Conservation (phyloP, 2,888 invertebrate species). For the Strigamia crassipes region DNA sequence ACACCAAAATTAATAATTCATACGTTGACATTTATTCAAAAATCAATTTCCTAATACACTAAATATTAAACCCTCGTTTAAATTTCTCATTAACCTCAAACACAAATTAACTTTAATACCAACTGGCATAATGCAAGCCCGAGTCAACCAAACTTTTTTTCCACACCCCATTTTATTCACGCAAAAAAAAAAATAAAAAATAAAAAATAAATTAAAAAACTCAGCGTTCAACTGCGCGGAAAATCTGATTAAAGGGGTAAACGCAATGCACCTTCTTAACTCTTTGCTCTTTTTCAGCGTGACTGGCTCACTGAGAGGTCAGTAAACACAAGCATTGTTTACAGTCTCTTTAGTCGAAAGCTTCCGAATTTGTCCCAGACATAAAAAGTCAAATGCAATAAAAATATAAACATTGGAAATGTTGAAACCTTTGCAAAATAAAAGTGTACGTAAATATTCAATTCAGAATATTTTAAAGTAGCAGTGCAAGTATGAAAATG, state of each 20-base stretch:
- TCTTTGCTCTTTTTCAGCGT: constrained; percentile 9
- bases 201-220: not conserved
- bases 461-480: not conserved
- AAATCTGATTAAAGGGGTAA: constrained; percentile 14
- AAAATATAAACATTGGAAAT: not conserved
- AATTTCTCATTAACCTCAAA: not conserved
- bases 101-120: not conserved
- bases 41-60: not conserved
- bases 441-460: not conserved
- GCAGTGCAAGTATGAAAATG: not conserved
- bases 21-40: not conserved
- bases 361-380: not conserved
- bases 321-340: constrained; percentile 28
- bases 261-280: constrained; percentile 2
- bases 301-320: constrained; percentile 12
- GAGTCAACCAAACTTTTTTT: no score
- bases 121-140: not conserved
- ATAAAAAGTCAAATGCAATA: not conserved
- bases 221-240: not conserved
- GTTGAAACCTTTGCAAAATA: not conserved
- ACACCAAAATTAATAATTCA: not conserved
- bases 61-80: not conserved
- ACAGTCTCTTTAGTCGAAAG: not conserved
- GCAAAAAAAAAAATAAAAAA: not conserved
- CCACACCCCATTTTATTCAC: no score